phyloP scores from a whole-genome alignment of 2,113 vertebrate genomes.

The Oenanthe melanoleuca region DNA sequence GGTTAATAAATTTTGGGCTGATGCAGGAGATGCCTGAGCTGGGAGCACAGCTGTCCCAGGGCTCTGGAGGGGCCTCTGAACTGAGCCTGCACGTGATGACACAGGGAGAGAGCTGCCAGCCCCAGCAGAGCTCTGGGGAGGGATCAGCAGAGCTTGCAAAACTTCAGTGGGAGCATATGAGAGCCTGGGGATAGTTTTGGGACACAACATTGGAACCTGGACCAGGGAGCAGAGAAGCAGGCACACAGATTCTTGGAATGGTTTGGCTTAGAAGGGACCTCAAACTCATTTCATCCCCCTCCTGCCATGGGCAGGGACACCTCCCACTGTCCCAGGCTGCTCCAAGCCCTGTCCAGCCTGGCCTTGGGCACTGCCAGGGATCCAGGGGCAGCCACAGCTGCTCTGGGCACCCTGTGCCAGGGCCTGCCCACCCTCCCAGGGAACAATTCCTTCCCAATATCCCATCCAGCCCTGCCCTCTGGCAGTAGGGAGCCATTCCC shows the following conservation, averaged over 20 bases:
- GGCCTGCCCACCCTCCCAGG: fast-evolving
- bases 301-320: neutral
- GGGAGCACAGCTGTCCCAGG: neutral
- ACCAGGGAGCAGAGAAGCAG: too few relatives aligned
- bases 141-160: neutral
- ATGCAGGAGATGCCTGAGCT: neutral
- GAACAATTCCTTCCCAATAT: neutral
- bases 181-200: neutral
- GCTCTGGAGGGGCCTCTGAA: neutral
- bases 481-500: neutral
- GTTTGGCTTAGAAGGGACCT: neutral
- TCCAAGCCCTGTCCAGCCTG: fast-evolving
- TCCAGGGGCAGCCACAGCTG: neutral
- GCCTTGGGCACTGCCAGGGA: neutral
- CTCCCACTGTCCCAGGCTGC: fast-evolving
- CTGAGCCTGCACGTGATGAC: neutral
- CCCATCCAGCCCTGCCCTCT: neutral
- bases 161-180: neutral
- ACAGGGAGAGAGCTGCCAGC: neutral
- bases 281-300: neutral
- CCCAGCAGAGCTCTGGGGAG: neutral
- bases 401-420: neutral
- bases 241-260: neutral
- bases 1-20: neutral
- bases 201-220: neutral